A percentile compares a stretch with the other conserved stretches of the same genome.
These are phyloP conservation scores for Sipha maydis DNA, from an alignment of 2,888 invertebrate species.

Conservation along the genomic window DNA sequence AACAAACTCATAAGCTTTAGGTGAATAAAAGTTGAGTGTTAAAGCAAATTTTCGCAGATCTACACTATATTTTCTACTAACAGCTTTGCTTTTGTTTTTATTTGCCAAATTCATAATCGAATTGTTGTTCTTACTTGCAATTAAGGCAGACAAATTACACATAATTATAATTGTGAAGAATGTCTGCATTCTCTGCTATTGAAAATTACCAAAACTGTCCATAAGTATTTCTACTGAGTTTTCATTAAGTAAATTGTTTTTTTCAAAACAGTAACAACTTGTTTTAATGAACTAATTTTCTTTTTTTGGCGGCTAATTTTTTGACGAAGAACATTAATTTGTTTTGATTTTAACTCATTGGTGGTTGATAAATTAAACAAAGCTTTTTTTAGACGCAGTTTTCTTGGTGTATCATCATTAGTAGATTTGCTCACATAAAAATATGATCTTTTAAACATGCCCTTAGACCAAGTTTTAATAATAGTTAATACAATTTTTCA, in stretches of 20 bases:
- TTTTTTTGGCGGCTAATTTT: neutral
- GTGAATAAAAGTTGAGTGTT: neutral
- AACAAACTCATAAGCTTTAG: conserved; percentile 21
- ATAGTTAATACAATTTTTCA: no score
- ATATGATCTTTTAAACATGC: no score
- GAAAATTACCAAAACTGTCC: conserved; percentile 7
- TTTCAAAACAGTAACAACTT: neutral
- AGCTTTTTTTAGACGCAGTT: neutral
- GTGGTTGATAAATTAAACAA: neutral
- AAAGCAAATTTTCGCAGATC: conserved; percentile 16
- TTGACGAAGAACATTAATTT: neutral
- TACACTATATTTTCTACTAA: conserved; percentile 1
- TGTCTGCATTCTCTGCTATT: no score
- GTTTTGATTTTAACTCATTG: neutral
- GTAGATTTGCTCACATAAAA: no score
- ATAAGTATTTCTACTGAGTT: neutral
- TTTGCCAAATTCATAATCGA: neutral
- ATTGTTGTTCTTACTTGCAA: neutral
- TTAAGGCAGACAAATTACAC: no score
- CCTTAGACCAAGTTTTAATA: no score
- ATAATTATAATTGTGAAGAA: no score
- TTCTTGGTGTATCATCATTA: neutral
- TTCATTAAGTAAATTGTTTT: neutral
- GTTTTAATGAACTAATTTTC: conserved; percentile 4
- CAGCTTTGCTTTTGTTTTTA: neutral